Evolutionary conservation across 2,888 invertebrate species (phyloP).

Genomic region (Ellobium chinense): DNA sequence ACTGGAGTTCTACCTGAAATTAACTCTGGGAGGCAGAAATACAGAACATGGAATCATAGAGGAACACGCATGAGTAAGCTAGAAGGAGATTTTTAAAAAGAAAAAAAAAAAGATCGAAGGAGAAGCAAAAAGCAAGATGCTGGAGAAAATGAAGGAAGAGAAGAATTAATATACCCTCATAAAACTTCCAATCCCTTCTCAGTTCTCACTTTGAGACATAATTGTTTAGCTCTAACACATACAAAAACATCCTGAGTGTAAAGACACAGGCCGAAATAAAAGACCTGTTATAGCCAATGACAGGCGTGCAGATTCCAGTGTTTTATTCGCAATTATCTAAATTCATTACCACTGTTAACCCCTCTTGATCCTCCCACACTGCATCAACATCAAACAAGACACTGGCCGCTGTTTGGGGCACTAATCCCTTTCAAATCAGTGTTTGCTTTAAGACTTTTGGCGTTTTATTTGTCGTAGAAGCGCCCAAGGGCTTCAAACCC

Average conservation of each 20-base stretch:
- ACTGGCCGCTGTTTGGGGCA: neutral
- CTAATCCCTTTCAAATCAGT: slow-evolving; percentile 23
- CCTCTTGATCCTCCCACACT: slow-evolving; percentile 4
- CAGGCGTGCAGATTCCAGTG: neutral
- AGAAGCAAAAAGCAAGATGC: neutral
- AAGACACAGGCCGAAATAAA: neutral
- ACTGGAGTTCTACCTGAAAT: too few relatives aligned
- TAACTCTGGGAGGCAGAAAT: too few relatives aligned
- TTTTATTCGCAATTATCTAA: neutral
- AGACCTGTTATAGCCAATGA: neutral
- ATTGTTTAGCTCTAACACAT: neutral
- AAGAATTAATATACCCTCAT: too few relatives aligned
- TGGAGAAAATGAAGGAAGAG: neutral
- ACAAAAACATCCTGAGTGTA: neutral
- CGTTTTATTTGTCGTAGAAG: slow-evolving; percentile 11
- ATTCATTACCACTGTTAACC: slow-evolving; percentile 21
- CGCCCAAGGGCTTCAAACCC: slow-evolving; percentile 1
- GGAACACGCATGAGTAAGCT: neutral
- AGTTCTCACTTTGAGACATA: neutral
- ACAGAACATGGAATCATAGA: too few relatives aligned
- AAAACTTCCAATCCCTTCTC: neutral
- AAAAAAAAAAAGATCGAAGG: neutral
- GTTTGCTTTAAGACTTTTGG: slow-evolving; percentile 23
- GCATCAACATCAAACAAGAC: slow-evolving; percentile 19
- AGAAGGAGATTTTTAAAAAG: neutral